Conservation (phyloP, 2,888 invertebrate genomes). For the Xylocampa areola region DNA sequence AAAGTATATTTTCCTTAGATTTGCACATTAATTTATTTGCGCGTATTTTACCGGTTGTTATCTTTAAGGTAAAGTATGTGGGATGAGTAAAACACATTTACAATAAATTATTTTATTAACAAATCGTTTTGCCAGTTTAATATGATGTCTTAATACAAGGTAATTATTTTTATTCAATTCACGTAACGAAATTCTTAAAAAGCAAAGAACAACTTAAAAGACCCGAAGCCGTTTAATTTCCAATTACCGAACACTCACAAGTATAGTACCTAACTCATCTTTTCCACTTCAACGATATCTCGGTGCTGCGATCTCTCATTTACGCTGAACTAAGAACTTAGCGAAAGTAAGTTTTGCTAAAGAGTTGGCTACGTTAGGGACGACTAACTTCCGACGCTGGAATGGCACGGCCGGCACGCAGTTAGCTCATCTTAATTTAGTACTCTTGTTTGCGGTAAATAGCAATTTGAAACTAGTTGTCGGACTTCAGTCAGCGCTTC, state of each 20-base stretch:
- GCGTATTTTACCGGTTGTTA: not conserved
- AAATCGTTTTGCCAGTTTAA: no score
- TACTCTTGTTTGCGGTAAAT: conserved; percentile 85
- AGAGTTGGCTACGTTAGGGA: conserved; percentile 63
- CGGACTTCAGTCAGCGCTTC: conserved; percentile 69
- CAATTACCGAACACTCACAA: conserved; percentile 33
- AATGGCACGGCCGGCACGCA: conserved; percentile 66
- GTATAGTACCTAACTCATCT: conserved; percentile 23
- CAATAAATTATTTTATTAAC: no score
- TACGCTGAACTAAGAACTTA: conserved; percentile 61
- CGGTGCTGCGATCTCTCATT: conserved; percentile 62
- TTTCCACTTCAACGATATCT: conserved; percentile 60
- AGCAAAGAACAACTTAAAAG: no score
- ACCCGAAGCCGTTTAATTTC: conserved; percentile 27
- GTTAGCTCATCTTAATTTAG: conserved; percentile 83
- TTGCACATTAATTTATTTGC: no score
- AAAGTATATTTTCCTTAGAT: not conserved
- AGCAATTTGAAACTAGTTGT: conserved; percentile 83
- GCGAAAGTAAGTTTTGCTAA: conserved; percentile 69
- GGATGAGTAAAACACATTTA: not conserved
- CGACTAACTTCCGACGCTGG: conserved; percentile 56
- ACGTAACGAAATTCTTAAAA: no score
- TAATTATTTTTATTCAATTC: no score
- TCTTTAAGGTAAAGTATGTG: not conserved
- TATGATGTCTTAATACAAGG: no score